These are phyloP conservation scores for Pao palembangensis DNA, from an alignment of 2,113 vertebrate species.

Conservation along the genomic window DNA sequence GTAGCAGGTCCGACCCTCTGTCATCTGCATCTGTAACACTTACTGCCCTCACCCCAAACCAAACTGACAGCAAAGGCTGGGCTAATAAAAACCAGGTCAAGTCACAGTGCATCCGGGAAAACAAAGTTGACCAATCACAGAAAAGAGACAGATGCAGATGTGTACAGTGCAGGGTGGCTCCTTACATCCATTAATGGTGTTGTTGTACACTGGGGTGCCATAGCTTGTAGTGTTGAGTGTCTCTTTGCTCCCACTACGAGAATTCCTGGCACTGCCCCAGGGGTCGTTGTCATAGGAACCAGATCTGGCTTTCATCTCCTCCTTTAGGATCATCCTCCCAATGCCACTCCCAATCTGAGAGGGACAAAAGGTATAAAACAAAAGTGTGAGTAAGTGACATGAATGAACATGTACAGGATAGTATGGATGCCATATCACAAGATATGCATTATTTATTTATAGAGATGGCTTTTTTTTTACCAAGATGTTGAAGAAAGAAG, in stretches of 20 bases:
- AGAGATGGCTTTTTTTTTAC: constrained; percentile 13
- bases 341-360: constrained; percentile 92
- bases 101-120: constrained; percentile 5
- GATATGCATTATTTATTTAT: constrained; percentile 37
- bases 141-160: neutral
- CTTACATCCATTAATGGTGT: constrained; percentile 97
- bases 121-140: constrained; percentile 1
- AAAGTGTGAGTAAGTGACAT: neutral
- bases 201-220: constrained; percentile 82
- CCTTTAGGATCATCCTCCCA: constrained; percentile 95
- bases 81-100: constrained; percentile 14
- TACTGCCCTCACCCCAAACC: neutral
- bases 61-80: constrained; percentile 4
- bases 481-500: constrained; percentile 25
- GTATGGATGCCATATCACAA: constrained; percentile 4
- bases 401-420: neutral
- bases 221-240: constrained; percentile 88
- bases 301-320: constrained; percentile 98
- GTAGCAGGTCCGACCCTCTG: constrained; percentile 36
- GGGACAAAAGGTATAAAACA: neutral
- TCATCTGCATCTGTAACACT: constrained; percentile 22
- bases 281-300: constrained; percentile 93
- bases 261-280: constrained; percentile 93
- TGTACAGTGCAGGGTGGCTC: constrained; percentile 20
- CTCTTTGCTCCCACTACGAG: constrained; percentile 90